A percentile compares a stretch with the other conserved stretches of the same genome.
phyloP scores from a whole-genome alignment of 64 coral and sea anemone species.

The Montipora foliosa region DNA sequence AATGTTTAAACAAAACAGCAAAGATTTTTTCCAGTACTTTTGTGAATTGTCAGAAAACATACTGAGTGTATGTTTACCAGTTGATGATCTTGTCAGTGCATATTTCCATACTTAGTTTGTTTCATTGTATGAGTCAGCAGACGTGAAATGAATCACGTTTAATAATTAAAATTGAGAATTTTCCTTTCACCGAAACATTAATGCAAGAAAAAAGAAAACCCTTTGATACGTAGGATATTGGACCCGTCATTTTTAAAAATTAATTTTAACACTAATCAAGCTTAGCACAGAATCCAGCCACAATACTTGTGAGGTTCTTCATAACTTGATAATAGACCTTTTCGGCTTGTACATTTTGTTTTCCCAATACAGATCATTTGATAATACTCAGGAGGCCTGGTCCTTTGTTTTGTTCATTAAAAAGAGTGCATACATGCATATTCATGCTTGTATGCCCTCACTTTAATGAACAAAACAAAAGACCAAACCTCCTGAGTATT shows the following conservation, averaged over 20 bases:
- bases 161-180: slow-evolving; percentile 14
- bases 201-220: background rate
- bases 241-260: background rate
- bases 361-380: no score
- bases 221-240: background rate
- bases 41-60: background rate
- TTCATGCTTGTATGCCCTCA: no score
- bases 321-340: background rate
- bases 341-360: no score
- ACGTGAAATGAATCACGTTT: background rate
- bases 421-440: no score
- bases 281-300: slow-evolving; percentile 2
- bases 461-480: no score
- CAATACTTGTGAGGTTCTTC: background rate
- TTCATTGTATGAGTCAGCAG: no score
- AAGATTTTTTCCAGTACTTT: slow-evolving; percentile 3
- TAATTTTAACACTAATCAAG: background rate
- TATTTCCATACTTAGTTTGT: background rate
- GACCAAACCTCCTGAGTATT: no score
- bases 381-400: no score
- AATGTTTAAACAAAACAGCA: background rate
- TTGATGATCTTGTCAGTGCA: slow-evolving; percentile 11
- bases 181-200: slow-evolving; percentile 3
- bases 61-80: background rate
- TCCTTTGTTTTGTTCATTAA: no score